Conservation (phyloP, 64 coral and sea anemone genomes). For the Actinia equina region DNA sequence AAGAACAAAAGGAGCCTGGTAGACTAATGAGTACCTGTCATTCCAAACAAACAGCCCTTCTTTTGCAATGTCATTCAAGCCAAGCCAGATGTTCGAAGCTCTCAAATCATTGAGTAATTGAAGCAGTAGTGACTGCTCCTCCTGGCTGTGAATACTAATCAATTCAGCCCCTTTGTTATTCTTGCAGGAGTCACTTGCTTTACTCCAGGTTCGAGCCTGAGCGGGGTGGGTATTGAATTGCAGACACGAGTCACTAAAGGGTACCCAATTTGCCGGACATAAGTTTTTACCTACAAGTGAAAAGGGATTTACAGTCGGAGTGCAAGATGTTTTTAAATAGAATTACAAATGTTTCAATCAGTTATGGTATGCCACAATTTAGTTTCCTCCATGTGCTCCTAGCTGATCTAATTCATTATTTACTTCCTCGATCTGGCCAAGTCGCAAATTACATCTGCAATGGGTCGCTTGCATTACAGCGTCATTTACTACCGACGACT, state of each 20-base stretch:
- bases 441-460: too few species aligned
- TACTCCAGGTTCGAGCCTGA: constrained; percentile 34
- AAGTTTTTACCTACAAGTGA: constrained; percentile 53
- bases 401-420: too few species aligned
- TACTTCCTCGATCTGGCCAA: too few species aligned
- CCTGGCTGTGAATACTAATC: constrained; percentile 43
- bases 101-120: constrained; percentile 39
- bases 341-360: too few species aligned
- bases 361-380: too few species aligned
- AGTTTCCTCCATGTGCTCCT: too few species aligned
- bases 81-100: constrained; percentile 53
- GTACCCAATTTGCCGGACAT: constrained; percentile 69
- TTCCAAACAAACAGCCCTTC: constrained; percentile 71
- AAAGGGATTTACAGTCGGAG: too few species aligned
- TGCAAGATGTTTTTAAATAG: too few species aligned
- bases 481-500: too few species aligned
- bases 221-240: constrained; percentile 60
- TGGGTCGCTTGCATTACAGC: too few species aligned
- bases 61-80: constrained; percentile 55
- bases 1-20: neutral
- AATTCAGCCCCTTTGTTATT: constrained; percentile 45
- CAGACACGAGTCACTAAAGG: constrained; percentile 67
- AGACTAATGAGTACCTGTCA: constrained; percentile 16
- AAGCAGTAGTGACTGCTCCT: constrained; percentile 48
- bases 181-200: constrained; percentile 48